Evolutionary conservation across 2,888 invertebrate species (phyloP).

Genomic region (Acrobasis repandana): DNA sequence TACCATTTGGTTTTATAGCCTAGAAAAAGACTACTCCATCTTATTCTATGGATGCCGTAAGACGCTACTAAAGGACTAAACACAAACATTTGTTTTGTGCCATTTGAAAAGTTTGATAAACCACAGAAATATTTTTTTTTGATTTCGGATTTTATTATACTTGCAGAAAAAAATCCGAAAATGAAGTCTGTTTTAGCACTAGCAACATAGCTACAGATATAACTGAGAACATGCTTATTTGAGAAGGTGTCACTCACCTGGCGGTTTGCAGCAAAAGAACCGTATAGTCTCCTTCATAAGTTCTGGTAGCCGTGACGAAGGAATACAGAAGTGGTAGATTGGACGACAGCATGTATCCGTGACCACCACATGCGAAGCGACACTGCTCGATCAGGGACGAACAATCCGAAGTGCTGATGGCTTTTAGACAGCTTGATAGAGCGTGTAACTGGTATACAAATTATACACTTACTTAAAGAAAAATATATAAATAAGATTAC

Average conservation of each 20-base stretch:
- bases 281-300: slow-evolving; percentile 98
- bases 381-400: slow-evolving; percentile 90
- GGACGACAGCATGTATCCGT: slow-evolving; percentile 94
- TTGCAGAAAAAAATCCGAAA: too few relatives aligned
- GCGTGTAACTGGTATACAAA: slow-evolving; percentile 88
- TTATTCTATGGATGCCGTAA: too few relatives aligned
- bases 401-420: slow-evolving; percentile 90
- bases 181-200: too few relatives aligned
- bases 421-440: slow-evolving; percentile 94
- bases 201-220: not conserved
- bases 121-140: too few relatives aligned
- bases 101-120: too few relatives aligned
- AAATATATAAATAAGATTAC: too few relatives aligned
- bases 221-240: too few relatives aligned
- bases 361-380: slow-evolving; percentile 95
- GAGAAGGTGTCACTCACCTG: slow-evolving; percentile 58
- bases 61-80: too few relatives aligned
- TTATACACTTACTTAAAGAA: not conserved
- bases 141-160: too few relatives aligned
- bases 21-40: too few relatives aligned
- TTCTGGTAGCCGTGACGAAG: slow-evolving; percentile 92
- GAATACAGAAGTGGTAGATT: slow-evolving; percentile 93
- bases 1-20: too few relatives aligned
- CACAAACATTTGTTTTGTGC: too few relatives aligned
- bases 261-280: slow-evolving; percentile 96